Base-by-base conservation (phyloP, 2,797 vertebrate species). In the Limnodromus scolopaceus region DNA sequence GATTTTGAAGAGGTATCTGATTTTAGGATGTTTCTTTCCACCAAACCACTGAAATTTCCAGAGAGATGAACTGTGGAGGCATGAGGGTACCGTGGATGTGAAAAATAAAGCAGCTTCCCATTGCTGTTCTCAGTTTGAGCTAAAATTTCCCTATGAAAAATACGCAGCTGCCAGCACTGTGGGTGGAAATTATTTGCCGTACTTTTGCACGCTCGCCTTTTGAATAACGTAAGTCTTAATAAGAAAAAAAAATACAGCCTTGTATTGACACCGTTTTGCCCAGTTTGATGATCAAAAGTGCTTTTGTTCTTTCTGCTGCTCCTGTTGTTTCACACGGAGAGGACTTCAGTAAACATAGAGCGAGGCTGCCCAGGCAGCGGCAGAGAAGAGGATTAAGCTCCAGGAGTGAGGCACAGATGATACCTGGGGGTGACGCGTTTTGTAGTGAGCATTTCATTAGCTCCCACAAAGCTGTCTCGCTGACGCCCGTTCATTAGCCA, bases 391-490 rank as follows among this genome's bases (percentile, higher is more conserved):
- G 92, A 89, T 95, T 81, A 58, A 91, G 49, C 84, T 71, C 89
- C 49, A 48, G 76, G 93, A 78, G 64, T 0, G 71, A 87, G 75
- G 86, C 87, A 51, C 57, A 46, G 75, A n/a, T 4, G 11, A 48
- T 95, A 96, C 93, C 96, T 96, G 95, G 93, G 85, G 92, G 91
- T 95, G 96, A 64, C 53, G 19, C 6, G 12, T 49, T 89, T 91
- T 65, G 86, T 61, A 30, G 64, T 48, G 71, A 89, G 89, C 84
- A 51, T 96, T 92, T 91, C 94, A 93, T 95, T 96, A 96, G 84
- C 92, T 96, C 86, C 88, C 84, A 61, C 65, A 49, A 91, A 77
- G 64, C 79, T 32, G 19, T 20, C 88, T 64, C 5, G 30, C 93
- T 80, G 90, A 55, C 0, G 38, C 88, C 90, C 87, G 77, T 80